Evolutionary conservation across 2,797 vertebrate genomes (phyloP).

Genomic region (Menidia menidia): DNA sequence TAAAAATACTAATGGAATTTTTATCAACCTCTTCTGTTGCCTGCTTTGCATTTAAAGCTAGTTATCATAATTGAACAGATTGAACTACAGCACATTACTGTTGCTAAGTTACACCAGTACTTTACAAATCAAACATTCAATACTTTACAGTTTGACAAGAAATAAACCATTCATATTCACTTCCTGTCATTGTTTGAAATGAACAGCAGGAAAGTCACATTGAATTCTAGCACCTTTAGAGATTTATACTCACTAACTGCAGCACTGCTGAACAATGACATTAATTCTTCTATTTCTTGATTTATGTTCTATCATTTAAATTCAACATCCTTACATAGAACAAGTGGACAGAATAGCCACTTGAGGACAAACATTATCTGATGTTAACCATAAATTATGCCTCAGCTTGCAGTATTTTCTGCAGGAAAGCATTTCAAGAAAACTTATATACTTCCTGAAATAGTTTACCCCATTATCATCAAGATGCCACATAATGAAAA

Average conservation of each 20-base stretch:
- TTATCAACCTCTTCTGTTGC: not conserved
- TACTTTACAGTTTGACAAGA: too few species aligned
- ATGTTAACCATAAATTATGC: conserved; percentile 25
- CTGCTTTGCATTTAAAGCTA: not conserved
- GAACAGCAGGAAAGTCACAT: not conserved
- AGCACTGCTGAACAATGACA: not conserved
- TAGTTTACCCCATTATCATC: conserved; percentile 56
- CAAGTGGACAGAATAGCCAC: not conserved
- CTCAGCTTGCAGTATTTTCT: conserved; percentile 22
- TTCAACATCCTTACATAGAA: not conserved
- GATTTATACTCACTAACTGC: not conserved
- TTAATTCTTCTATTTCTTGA: not conserved
- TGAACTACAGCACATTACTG: not conserved
- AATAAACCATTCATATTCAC: too few species aligned
- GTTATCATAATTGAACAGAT: too few species aligned
- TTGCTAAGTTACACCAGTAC: not conserved
- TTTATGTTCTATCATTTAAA: conserved; percentile 6
- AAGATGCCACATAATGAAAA: conserved; percentile 66
- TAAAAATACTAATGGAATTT: not conserved
- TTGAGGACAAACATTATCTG: conserved; percentile 9
- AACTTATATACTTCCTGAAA: conserved; percentile 21
- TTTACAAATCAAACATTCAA: not conserved
- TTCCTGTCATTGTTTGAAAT: too few species aligned
- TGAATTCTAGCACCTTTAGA: not conserved
- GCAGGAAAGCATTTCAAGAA: conserved; percentile 21